Percentiles rank a stretch among this genome's conserved stretches.
Evolutionary conservation across 2,888 invertebrate genomes (phyloP).

Genomic region (Hedya salicella): DNA sequence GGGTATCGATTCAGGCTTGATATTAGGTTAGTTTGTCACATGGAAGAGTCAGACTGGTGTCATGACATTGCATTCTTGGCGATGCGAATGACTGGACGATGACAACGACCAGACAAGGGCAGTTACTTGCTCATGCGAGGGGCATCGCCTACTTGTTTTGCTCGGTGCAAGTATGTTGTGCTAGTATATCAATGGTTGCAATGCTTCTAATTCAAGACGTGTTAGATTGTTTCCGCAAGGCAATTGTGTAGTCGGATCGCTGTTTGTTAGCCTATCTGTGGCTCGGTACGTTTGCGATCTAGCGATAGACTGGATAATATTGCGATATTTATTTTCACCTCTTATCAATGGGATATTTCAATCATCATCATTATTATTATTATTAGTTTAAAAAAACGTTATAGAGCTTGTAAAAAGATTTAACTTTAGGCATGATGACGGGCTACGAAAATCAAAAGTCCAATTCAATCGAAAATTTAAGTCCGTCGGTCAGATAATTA

Average conservation of each 20-base stretch:
- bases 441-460: no score
- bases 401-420: no score
- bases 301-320: neutral
- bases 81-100: slow-evolving; percentile 79
- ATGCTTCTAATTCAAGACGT: slow-evolving; percentile 26
- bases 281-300: slow-evolving; percentile 3
- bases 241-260: slow-evolving; percentile 12
- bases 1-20: slow-evolving; percentile 29
- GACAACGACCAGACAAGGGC: slow-evolving; percentile 84
- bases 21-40: slow-evolving; percentile 46
- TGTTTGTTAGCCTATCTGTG: slow-evolving; percentile 12
- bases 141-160: slow-evolving; percentile 54
- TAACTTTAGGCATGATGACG: no score
- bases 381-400: no score
- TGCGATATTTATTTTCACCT: neutral
- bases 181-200: slow-evolving; percentile 19
- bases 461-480: no score
- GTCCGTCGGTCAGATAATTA: no score
- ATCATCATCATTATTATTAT: no score
- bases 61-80: slow-evolving; percentile 81
- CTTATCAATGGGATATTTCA: no score
- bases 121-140: slow-evolving; percentile 68
- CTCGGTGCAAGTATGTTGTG: slow-evolving; percentile 27
- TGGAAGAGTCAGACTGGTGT: slow-evolving; percentile 62
- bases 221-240: slow-evolving; percentile 15